Evolutionary conservation across 2,797 vertebrate genomes (phyloP), one percentile per base, ranked within the genome.

Genomic region (Decapterus maruadsi): DNA sequence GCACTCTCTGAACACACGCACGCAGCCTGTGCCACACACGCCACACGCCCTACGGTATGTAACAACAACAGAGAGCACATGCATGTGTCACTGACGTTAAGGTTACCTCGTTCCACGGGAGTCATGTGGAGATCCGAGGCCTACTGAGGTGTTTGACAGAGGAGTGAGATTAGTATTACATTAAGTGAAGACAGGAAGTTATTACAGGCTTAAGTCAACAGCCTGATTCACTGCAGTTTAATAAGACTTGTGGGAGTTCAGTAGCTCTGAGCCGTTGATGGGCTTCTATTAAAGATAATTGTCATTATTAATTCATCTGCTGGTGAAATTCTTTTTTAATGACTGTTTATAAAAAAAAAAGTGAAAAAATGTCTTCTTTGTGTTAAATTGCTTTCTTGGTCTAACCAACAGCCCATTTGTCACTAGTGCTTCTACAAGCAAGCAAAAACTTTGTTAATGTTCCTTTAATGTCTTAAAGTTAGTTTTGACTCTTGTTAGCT

Each of bases 21-120:
- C 61, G 36, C 56, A 75, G 53, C 45, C 73, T 22, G 75, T 13
- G 51, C 22, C 57, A 71, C 75, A 68, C 62, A 31, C 59, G 3
- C 26, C 26, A 26, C 26, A 26, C 58, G 56, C 55, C 50, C 10
- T 14, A 42, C 53, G 26, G 26, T 26, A 19, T 38, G 72, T 36
- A 55, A 43, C 31, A 87, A 72, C 83, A 78, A 81, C 54, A 46
- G 36, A 45, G 45, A 63, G 61, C 6, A 16, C 71, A 75, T 54
- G 85, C 36, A 29, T 53, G 57, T 57, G 50, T n/a, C 31, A 53
- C 29, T 26, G 62, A 82, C 34, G 55, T 46, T 7, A 36, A 55
- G 57, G 80, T 82, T 85, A 69, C 60, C 40, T 74, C 31, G 72
- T 46, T 20, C 19, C 66, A 58, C 63, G 72, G 29, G 20, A 13